Percentiles rank a stretch among this genome's conserved stretches.
Conservation (phyloP, 92 coral and sea anemone species). For the Zoanthus solanderi region DNA sequence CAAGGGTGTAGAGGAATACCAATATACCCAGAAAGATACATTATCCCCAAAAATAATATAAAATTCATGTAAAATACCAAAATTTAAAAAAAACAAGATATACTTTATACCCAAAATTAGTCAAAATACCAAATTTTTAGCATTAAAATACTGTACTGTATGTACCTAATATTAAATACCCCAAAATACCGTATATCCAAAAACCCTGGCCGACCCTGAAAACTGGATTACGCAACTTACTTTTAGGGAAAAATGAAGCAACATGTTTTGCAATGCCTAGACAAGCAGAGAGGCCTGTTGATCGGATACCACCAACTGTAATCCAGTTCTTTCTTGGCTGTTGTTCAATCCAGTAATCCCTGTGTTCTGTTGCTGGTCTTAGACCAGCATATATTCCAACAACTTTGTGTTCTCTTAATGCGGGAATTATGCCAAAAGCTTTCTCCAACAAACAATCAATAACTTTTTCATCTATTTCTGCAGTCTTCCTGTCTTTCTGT, state of each 20-base stretch:
- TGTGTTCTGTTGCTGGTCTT: constrained; percentile 84
- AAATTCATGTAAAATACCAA: too few relatives aligned
- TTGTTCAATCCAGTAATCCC: constrained; percentile 77
- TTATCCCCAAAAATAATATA: too few relatives aligned
- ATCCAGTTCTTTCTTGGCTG: constrained; percentile 65
- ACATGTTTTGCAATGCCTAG: constrained; percentile 84
- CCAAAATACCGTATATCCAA: too few relatives aligned
- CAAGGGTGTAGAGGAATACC: too few relatives aligned
- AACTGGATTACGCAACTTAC: background rate
- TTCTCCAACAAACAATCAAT: constrained; percentile 53
- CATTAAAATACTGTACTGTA: too few relatives aligned
- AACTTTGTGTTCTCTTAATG: constrained; percentile 59
- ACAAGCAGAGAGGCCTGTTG: constrained; percentile 84
- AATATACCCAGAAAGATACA: too few relatives aligned
- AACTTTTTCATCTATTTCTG: constrained; percentile 60
- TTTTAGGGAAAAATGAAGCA: constrained; percentile 51
- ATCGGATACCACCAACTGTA: constrained; percentile 84
- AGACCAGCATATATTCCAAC: constrained; percentile 84
- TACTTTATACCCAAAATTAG: too few relatives aligned
- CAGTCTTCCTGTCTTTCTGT: constrained; percentile 68
- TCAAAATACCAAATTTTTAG: too few relatives aligned
- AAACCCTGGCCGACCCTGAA: background rate
- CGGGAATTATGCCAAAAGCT: constrained; percentile 65
- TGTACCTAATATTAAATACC: too few relatives aligned
- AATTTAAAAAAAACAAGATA: too few relatives aligned